Evolutionary conservation across 2,113 vertebrate species (phyloP).

Genomic region (Austrofundulus limnaeus): DNA sequence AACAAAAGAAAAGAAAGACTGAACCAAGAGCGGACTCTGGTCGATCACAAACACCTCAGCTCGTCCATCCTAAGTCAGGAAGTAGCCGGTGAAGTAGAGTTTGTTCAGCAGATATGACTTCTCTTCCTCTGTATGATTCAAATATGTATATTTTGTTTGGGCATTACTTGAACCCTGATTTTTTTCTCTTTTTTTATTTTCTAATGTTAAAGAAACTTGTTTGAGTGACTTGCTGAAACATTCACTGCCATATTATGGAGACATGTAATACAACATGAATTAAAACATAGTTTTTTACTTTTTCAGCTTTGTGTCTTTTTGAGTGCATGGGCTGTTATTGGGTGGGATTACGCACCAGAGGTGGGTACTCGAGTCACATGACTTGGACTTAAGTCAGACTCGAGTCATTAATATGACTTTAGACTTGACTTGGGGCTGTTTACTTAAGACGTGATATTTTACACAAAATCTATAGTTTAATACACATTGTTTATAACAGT

Average conservation of each 20-base stretch:
- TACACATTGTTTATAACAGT: too few species aligned
- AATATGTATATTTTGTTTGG: constrained; percentile 66
- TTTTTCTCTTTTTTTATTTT: constrained; percentile 40
- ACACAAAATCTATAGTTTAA: too few species aligned
- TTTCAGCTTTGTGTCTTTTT: constrained; percentile 81
- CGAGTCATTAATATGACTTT: too few species aligned
- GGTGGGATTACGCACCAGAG: too few species aligned
- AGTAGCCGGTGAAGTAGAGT: constrained; percentile 50
- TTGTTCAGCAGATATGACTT: constrained; percentile 43
- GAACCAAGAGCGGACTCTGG: constrained; percentile 33
- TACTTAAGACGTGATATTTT: too few species aligned
- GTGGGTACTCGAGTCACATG: too few species aligned
- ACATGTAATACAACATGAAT: constrained; percentile 92
- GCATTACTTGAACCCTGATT: constrained; percentile 85
- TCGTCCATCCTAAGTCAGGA: constrained; percentile 53
- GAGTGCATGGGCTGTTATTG: background rate
- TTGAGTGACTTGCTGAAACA: constrained; percentile 86
- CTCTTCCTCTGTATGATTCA: constrained; percentile 43
- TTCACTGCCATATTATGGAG: constrained; percentile 92
- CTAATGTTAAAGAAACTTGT: constrained; percentile 75
- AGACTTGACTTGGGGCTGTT: too few species aligned
- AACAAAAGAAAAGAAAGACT: constrained; percentile 49
- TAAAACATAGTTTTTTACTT: constrained; percentile 99
- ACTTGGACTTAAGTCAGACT: too few species aligned
- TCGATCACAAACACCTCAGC: constrained; percentile 52